These are phyloP conservation scores for Leptoteleia sp. DNA, from an alignment of 1,140 invertebrate genomes.

Conservation along the genomic window DNA sequence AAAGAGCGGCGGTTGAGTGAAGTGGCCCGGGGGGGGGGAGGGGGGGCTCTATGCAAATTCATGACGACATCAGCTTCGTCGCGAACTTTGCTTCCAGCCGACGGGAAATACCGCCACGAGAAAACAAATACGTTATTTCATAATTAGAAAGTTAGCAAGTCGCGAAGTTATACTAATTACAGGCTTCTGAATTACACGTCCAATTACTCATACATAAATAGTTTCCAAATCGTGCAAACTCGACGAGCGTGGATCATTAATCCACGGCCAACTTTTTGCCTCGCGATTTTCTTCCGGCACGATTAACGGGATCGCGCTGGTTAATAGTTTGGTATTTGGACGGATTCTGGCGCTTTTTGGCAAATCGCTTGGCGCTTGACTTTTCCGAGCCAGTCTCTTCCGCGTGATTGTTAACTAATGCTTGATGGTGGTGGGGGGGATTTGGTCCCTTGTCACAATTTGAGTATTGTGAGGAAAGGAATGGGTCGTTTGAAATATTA, in stretches of 20 bases:
- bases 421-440: no score
- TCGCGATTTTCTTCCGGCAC: constrained; percentile 21
- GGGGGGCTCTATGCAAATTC: constrained; percentile 60
- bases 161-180: constrained; percentile 58
- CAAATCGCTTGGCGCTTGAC: no score
- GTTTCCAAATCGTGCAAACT: constrained; percentile 49
- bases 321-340: no score
- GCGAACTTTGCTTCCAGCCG: constrained; percentile 52
- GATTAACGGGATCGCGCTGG: constrained; percentile 9
- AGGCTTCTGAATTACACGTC: constrained; percentile 56
- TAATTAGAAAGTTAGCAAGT: constrained; percentile 63
- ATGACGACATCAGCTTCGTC: constrained; percentile 54
- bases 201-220: constrained; percentile 60
- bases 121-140: constrained; percentile 65
- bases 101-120: constrained; percentile 46
- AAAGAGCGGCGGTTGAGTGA: no score
- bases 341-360: no score
- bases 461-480: no score
- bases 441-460: no score
- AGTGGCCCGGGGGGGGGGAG: not conserved
- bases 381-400: no score
- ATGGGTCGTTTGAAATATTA: no score
- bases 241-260: constrained; percentile 33
- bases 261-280: constrained; percentile 29
- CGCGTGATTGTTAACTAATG: no score